Conservation (phyloP, 2,888 invertebrate genomes). For the Rapana venosa region DNA sequence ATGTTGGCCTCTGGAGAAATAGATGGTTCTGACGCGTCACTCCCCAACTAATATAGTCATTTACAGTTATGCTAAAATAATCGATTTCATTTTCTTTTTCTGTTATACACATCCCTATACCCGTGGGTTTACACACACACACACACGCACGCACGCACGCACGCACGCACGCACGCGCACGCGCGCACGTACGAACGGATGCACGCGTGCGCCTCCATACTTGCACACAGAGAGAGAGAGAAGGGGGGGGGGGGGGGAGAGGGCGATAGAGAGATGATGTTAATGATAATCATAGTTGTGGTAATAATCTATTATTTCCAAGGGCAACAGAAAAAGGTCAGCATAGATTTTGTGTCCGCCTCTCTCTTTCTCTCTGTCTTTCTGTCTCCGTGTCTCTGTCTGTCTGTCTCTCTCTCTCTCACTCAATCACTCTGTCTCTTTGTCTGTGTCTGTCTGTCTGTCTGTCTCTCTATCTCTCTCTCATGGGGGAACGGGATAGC, state of each 20-base stretch:
- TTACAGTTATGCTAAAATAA: no score
- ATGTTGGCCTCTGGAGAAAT: no score
- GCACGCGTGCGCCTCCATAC: background rate
- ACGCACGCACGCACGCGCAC: background rate
- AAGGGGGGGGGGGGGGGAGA: background rate
- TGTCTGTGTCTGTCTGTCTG: background rate
- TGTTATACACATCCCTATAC: background rate
- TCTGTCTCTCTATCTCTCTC: background rate
- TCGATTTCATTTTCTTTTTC: no score
- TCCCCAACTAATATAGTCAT: no score
- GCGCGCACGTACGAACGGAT: background rate
- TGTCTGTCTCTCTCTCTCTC: background rate
- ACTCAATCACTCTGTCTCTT: background rate
- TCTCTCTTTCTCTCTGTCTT: no score
- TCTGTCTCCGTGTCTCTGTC: background rate
- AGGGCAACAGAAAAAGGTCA: no score
- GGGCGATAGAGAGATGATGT: background rate
- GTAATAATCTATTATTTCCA: background rate
- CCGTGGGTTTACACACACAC: background rate
- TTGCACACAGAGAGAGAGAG: background rate
- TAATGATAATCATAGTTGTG: background rate
- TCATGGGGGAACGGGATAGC: no score
- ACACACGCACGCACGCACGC: background rate
- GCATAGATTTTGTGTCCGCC: no score
- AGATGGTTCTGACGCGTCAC: no score